Percentiles rank a stretch among this genome's conserved stretches.
Evolutionary conservation across 2,797 vertebrate species (phyloP).

Genomic region (Mallotus villosus): DNA sequence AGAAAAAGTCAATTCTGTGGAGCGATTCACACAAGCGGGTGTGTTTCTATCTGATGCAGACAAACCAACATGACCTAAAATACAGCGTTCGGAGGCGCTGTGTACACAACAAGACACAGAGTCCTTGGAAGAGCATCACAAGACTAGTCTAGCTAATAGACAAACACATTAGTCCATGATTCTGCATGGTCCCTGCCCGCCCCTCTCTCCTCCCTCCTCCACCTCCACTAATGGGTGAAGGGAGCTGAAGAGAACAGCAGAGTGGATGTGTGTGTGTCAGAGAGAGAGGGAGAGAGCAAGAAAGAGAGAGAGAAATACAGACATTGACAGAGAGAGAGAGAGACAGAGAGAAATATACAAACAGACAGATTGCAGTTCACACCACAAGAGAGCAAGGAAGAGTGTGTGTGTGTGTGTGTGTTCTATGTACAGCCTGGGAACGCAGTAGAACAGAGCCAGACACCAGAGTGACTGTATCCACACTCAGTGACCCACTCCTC

Average conservation of each 20-base stretch:
- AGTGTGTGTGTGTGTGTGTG: slow-evolving; percentile 1
- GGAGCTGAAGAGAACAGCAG: not conserved
- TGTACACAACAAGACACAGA: slow-evolving; percentile 21
- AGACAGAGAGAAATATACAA: not conserved
- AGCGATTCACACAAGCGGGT: slow-evolving; percentile 21
- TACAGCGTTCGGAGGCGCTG: slow-evolving; percentile 54
- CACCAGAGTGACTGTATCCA: slow-evolving; percentile 38
- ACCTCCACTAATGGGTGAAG: not conserved
- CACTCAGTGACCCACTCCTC: slow-evolving; percentile 21
- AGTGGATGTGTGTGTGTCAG: not conserved
- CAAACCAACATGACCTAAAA: slow-evolving; percentile 43
- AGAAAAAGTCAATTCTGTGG: slow-evolving; percentile 29
- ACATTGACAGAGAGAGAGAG: not conserved
- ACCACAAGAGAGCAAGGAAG: not conserved
- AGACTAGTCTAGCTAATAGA: slow-evolving; percentile 50
- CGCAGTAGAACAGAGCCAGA: slow-evolving; percentile 35
- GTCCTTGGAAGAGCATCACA: slow-evolving; percentile 51
- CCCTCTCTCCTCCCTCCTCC: not conserved
- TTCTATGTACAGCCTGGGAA: slow-evolving; percentile 5
- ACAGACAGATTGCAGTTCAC: slow-evolving; percentile 6
- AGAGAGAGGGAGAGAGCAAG: not conserved
- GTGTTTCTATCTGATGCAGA: slow-evolving; percentile 35
- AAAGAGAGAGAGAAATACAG: not conserved
- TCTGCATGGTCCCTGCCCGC: slow-evolving; percentile 19
- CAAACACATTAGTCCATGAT: slow-evolving; percentile 43